Percentiles rank a stretch among this genome's conserved stretches.
Conservation (phyloP, 2,113 vertebrate genomes). For the Laterallus jamaicensis region DNA sequence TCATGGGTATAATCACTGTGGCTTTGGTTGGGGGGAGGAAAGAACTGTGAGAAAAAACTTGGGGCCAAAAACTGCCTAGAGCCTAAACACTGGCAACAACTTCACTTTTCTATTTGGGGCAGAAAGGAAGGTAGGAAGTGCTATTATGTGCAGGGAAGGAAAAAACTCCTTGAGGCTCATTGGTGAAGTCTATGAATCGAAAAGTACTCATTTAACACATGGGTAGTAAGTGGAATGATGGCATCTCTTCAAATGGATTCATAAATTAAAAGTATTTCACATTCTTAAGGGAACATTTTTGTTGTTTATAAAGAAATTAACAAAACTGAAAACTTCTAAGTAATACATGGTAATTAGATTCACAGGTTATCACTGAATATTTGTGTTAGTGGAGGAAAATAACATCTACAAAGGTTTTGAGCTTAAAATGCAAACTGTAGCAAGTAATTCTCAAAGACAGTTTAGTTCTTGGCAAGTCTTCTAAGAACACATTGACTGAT, state of each 20-base stretch:
- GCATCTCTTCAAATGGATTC: constrained; percentile 42
- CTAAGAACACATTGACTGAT: background rate
- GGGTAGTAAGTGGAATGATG: constrained; percentile 12
- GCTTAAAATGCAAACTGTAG: background rate
- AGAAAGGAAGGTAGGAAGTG: constrained; percentile 41
- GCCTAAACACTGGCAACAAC: constrained; percentile 43
- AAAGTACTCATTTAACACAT: constrained; percentile 2
- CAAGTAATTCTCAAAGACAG: constrained; percentile 11
- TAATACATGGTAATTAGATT: background rate
- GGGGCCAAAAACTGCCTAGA: constrained; percentile 30
- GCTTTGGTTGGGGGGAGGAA: background rate
- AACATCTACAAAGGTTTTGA: background rate
- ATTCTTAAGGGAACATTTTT: constrained; percentile 25
- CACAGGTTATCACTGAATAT: background rate
- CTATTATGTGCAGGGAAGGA: background rate
- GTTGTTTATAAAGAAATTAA: constrained; percentile 6
- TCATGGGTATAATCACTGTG: background rate
- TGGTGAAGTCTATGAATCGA: background rate
- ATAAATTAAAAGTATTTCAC: constrained; percentile 29
- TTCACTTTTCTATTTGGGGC: background rate
- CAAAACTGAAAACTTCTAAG: constrained; percentile 11
- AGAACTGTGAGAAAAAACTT: constrained; percentile 26
- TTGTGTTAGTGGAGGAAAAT: background rate
- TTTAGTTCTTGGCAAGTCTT: constrained; percentile 25
- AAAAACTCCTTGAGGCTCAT: constrained; percentile 23